Base-by-base conservation (phyloP, 2,113 vertebrate species). In the Aramus guarauna region DNA sequence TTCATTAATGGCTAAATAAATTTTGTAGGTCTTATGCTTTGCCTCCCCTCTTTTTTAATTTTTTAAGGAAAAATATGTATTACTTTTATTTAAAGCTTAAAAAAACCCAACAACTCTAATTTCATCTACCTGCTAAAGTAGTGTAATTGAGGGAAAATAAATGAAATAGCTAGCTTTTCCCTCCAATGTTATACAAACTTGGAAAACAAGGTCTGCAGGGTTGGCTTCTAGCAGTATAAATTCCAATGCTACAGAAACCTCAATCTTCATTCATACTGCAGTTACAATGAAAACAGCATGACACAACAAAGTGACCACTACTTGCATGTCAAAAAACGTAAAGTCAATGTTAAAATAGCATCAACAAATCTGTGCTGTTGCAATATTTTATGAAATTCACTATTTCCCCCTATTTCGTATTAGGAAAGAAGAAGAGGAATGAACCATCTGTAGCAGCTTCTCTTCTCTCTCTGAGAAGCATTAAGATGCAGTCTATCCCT, bases 381-480 rank as follows among this genome's bases (percentile, higher is more conserved):
- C 2, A 1, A 9, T 55, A 37, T 62, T 76, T 56, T 39, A 68
- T 15, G 14, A 50, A 69, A 83, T 34, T 60, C 3, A 7, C 12
- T 22, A 14, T 32, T 43, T 77, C 11, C 15, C 22, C 17, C 13
- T 14, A 5, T 30, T 62, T 47, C 0, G 0, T 37, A 20, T 41
- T 47, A 77, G 27, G 12, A 59, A 72, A 47, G n/a, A 72, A 47
- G n/a, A 68, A 43, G 56, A 82, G 39, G 24, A 90, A 95, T 17
- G 5, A 83, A 96, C 85, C 63, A 83, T 78, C 56, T 88, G 41
- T 27, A 93, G 62, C 59, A 88, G 82, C 41, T 85, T 82, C 72
- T 86, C 27, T 85, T 52, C 41, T 74, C 2, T 0, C 18, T 58
- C 36, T 34, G 34, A 92, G 53, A 45, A 80, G 55, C 26, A 50